Percentiles rank a stretch among this genome's conserved stretches.
phyloP scores from a whole-genome alignment of 2,113 vertebrate species.

The Galbula dea region DNA sequence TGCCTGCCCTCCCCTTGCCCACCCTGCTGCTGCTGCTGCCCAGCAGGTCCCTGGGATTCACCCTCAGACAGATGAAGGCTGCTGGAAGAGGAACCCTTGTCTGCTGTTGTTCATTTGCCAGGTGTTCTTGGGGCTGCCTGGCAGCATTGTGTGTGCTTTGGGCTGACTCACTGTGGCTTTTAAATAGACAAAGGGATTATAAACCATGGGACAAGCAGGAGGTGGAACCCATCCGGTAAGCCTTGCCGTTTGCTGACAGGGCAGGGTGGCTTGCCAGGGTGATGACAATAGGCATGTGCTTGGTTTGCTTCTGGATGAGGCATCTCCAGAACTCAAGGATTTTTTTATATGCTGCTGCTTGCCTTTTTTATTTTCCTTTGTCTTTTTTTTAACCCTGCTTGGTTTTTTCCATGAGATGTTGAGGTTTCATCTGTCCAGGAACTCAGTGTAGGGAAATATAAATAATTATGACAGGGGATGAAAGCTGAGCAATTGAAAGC shows the following conservation, averaged over 20 bases:
- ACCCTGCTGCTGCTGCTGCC: rapidly evolving
- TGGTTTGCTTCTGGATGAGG: neutral
- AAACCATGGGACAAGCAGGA: neutral
- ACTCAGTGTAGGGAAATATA: neutral
- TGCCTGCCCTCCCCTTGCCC: neutral
- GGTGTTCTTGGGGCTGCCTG: neutral
- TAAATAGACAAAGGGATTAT: neutral
- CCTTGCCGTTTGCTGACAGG: neutral
- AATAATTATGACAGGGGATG: neutral
- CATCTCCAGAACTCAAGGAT: neutral
- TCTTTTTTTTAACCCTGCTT: neutral
- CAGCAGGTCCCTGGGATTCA: rapidly evolving
- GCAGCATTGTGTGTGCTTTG: neutral
- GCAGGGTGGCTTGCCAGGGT: neutral
- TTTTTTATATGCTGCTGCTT: too few relatives aligned
- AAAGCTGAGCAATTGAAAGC: neutral
- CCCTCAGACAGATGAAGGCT: neutral
- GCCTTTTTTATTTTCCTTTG: too few relatives aligned
- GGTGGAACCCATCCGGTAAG: neutral
- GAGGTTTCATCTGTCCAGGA: neutral
- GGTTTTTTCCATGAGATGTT: neutral
- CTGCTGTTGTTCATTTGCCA: neutral
- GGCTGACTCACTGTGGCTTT: neutral
- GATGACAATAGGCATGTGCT: neutral
- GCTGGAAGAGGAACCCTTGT: neutral